These are phyloP conservation scores for Pagetopsis macropterus DNA, from an alignment of 2,797 vertebrate genomes.

Conservation along the genomic window DNA sequence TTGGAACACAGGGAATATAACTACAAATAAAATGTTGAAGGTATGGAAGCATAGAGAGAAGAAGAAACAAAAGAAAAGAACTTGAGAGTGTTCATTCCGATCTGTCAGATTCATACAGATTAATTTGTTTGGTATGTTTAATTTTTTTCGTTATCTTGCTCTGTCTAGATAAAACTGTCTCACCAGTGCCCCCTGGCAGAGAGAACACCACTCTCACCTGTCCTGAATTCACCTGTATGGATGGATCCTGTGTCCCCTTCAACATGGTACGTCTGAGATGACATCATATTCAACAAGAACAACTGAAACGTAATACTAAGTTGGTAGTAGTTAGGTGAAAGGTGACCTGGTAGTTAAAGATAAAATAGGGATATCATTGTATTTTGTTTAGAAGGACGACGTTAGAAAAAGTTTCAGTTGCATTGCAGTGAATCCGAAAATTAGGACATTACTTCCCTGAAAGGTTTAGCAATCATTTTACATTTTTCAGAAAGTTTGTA, in stretches of 20 bases:
- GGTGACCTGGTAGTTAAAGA: no score
- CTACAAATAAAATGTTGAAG: background rate
- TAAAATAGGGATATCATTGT: background rate
- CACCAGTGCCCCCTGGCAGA: constrained; percentile 58
- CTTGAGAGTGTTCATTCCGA: background rate
- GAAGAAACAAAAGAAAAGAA: background rate
- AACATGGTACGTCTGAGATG: constrained; percentile 72
- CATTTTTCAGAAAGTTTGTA: background rate
- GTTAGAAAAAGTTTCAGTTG: background rate
- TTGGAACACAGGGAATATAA: background rate
- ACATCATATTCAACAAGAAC: background rate
- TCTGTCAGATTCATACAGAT: background rate
- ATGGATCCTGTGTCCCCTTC: constrained; percentile 86
- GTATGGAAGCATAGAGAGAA: background rate
- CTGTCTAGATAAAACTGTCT: constrained; percentile 65
- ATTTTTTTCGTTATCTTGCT: constrained; percentile 20
- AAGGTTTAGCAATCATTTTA: background rate
- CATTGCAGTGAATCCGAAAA: background rate
- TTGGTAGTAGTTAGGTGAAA: background rate
- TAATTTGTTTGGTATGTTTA: background rate
- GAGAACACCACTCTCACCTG: constrained; percentile 79
- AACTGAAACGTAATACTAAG: background rate
- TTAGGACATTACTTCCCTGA: background rate
- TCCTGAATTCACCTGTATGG: constrained; percentile 84
- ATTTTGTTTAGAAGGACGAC: background rate